Conservation (phyloP, 2,888 invertebrate species). For the Galerucella pusilla region DNA sequence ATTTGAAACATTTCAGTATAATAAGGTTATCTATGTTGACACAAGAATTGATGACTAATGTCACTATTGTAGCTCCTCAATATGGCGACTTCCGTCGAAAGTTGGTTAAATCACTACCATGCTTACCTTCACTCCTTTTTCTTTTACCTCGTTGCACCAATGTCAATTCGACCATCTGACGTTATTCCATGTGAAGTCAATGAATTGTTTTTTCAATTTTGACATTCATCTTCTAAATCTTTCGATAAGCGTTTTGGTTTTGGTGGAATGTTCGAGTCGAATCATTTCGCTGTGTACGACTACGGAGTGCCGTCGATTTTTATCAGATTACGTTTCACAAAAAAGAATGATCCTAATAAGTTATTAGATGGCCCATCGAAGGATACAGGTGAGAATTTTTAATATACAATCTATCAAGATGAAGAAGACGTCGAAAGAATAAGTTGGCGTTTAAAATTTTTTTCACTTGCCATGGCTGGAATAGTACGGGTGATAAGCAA, state of each 20-base stretch:
- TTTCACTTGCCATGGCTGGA: background rate
- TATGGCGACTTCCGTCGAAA: no score
- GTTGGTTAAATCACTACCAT: no score
- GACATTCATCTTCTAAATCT: background rate
- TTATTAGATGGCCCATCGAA: conserved; percentile 38
- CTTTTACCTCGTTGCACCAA: no score
- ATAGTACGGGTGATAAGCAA: conserved; percentile 2
- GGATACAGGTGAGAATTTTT: conserved; percentile 47
- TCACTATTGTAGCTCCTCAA: no score
- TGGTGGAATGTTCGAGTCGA: conserved; percentile 11
- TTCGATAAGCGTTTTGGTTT: background rate
- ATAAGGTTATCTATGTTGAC: no score
- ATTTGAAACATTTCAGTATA: no score
- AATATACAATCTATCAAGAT: conserved; percentile 47
- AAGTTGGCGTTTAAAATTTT: conserved; percentile 8
- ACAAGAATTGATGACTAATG: no score
- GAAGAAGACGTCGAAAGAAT: conserved; percentile 36
- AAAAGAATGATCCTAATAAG: conserved; percentile 44
- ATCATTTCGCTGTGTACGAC: conserved; percentile 5
- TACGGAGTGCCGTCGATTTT: conserved; percentile 26
- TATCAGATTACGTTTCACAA: conserved; percentile 41
- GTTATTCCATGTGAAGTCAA: no score
- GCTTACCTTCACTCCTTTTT: no score
- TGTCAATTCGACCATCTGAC: no score
- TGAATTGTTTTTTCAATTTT: background rate